Base-by-base conservation (phyloP, 1,140 invertebrate species). In the Ridgeia piscesae region DNA sequence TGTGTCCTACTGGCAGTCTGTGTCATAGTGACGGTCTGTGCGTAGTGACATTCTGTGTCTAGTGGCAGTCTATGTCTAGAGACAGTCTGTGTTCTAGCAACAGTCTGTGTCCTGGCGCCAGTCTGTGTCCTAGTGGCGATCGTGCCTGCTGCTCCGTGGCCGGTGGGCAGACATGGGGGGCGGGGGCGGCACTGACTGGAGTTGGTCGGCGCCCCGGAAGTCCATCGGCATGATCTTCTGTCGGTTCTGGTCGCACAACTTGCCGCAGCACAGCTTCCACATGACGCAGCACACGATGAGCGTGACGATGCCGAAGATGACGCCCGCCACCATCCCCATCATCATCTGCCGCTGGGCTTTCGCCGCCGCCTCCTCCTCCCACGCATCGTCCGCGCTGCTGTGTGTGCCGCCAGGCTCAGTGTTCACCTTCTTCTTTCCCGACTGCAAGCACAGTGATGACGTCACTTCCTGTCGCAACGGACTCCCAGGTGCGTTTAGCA, bases 181-280 rank as follows among this genome's bases (percentile, higher is more conserved):
- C 58, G 58, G 58, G 27, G 2, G 58, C 27, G 58, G 58, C 58
- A 21, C 11, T 4, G 17, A 21, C 58, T 17, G 58, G 0, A 77
- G 58, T 77, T 77, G 58, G n/a, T 90, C 89, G 17, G 89, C 9
- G 89, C 35, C 35, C 2, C 89, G 89, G 89, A 90, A 90, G 35
- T 90, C 89, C 34, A 90, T 35, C 89, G 89, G 89, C 89, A 90
- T 90, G 89, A 90, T 90, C 89, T 90, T 90, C 2, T 34, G 34
- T 27, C 34, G 14, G 34, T 35, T 4, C 34, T 90, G 34, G 89
- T 35, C 35, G 89, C 89, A 90, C 34, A 90, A 33, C 31, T 90
- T 90, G 89, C 35, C 35, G 89, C 89, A 90, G 89, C 89, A 90
- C 34, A 34, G 35, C 34, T 90, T 90, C 89, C 89, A 90, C 34